Conservation (phyloP, 1,140 invertebrate genomes). For the Danaus melanippus region DNA sequence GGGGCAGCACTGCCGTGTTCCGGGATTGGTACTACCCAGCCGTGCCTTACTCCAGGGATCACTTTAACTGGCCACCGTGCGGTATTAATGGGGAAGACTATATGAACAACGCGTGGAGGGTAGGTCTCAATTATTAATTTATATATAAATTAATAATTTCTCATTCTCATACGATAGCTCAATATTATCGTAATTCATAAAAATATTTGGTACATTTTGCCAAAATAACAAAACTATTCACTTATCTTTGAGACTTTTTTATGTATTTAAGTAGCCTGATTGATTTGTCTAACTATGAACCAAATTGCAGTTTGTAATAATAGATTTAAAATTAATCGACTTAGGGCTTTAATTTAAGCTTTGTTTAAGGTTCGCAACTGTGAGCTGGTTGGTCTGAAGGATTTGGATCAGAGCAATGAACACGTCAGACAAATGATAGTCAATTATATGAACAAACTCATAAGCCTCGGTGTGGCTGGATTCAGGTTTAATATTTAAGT, state of each 20-base stretch:
- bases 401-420: constrained; percentile 78
- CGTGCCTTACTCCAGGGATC: constrained; percentile 70
- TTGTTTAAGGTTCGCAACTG: constrained; percentile 76
- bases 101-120: constrained; percentile 67
- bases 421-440: constrained; percentile 81
- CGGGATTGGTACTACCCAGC: constrained; percentile 70
- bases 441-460: constrained; percentile 80
- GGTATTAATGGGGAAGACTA: constrained; percentile 68
- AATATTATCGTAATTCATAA: no score
- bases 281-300: no score
- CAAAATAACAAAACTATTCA: no score
- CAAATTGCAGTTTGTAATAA: no score
- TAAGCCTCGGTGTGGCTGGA: constrained; percentile 86
- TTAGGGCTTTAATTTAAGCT: no score
- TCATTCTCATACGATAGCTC: no score
- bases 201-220: no score
- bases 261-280: no score
- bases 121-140: constrained; percentile 20
- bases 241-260: no score
- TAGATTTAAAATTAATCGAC: no score
- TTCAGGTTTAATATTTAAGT: constrained; percentile 70
- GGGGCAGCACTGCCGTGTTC: constrained; percentile 72
- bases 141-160: constrained; percentile 1
- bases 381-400: constrained; percentile 79
- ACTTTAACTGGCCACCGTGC: constrained; percentile 76